Conservation (phyloP, 2,113 vertebrate species). For the Camelus dromedarius region DNA sequence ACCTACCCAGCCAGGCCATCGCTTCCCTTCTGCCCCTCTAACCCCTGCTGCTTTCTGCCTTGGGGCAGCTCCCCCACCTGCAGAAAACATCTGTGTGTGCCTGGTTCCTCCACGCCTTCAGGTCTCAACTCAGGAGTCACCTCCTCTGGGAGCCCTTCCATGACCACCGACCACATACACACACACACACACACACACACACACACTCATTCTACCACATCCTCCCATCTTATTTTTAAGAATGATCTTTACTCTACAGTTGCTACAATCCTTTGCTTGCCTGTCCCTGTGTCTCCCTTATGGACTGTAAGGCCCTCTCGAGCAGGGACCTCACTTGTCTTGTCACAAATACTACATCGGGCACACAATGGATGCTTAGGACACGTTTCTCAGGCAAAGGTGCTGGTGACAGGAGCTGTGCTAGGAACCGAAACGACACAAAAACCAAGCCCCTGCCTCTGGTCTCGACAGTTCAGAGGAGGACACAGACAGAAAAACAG, state of each 20-base stretch:
- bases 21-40: neutral
- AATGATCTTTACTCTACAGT: neutral
- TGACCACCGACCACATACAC: neutral
- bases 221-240: neutral
- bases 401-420: neutral
- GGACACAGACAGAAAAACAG: neutral
- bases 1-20: neutral
- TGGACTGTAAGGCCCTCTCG: neutral
- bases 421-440: neutral
- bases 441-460: neutral
- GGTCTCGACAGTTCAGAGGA: neutral
- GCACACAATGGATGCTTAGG: neutral
- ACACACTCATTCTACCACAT: neutral
- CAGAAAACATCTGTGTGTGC: accelerated
- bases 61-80: neutral
- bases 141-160: neutral
- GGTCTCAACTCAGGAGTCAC: neutral
- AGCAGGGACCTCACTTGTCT: neutral
- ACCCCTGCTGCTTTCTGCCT: neutral
- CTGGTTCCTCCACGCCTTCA: neutral
- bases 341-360: neutral
- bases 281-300: neutral
- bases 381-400: neutral
- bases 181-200: too few species aligned
- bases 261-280: neutral